Evolutionary conservation across 2,113 vertebrate genomes (phyloP).

Genomic region (Lamprologus ornatipinnis): DNA sequence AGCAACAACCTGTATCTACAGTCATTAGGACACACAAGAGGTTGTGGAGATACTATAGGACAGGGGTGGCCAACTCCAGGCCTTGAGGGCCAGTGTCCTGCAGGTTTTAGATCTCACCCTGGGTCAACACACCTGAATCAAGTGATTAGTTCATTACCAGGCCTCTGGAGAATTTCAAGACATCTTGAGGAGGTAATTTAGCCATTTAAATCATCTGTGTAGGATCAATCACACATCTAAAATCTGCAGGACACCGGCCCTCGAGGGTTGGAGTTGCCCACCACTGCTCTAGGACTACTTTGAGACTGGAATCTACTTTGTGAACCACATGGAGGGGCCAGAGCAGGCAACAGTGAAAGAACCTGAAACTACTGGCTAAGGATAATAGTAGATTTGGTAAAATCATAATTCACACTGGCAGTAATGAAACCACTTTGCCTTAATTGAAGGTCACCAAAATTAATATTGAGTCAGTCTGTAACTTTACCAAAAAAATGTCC

Average conservation of each 20-base stretch:
- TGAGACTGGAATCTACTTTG: neutral
- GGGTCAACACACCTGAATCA: neutral
- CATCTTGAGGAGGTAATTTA: accelerated
- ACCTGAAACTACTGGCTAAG: neutral
- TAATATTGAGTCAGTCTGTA: neutral
- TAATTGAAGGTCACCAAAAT: neutral
- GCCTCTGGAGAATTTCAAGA: accelerated
- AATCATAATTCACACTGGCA: accelerated
- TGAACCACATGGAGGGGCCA: neutral
- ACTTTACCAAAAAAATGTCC: accelerated
- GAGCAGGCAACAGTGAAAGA: neutral
- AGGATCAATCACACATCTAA: accelerated
- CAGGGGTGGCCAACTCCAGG: accelerated
- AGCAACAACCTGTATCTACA: neutral
- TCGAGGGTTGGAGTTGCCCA: neutral
- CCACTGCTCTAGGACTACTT: neutral
- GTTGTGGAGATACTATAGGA: neutral
- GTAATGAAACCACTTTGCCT: accelerated
- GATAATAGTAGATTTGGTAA: neutral
- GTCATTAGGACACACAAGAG: neutral
- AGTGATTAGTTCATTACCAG: accelerated
- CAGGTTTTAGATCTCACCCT: neutral
- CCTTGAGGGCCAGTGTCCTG: accelerated
- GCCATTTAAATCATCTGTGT: accelerated
- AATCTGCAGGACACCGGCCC: neutral